Conservation (phyloP, 2,797 vertebrate genomes). For the Malacoctenus gilli region DNA sequence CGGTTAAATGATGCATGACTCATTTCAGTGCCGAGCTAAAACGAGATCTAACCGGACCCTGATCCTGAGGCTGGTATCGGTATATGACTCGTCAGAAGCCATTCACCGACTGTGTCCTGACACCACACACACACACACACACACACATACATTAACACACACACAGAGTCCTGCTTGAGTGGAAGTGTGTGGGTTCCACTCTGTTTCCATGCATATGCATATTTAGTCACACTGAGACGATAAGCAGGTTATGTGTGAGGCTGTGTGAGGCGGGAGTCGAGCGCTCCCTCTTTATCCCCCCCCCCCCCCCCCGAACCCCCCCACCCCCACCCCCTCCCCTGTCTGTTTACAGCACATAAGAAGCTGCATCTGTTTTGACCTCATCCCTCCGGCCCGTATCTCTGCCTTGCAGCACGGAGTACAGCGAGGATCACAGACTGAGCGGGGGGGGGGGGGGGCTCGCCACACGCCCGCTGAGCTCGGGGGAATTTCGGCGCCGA, state of each 20-base stretch:
- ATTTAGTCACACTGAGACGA: slow-evolving; percentile 62
- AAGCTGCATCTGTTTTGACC: slow-evolving; percentile 47
- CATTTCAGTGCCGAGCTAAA: too few species aligned
- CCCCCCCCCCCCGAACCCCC: slow-evolving; percentile 34
- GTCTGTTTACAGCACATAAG: slow-evolving; percentile 54
- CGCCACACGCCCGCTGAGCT: slow-evolving; percentile 19
- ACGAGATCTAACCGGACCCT: too few species aligned
- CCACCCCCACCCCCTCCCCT: slow-evolving; percentile 21
- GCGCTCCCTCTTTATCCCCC: slow-evolving; percentile 49
- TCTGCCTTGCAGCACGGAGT: slow-evolving; percentile 42
- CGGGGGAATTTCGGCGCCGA: slow-evolving; percentile 21
- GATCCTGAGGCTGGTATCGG: too few species aligned
- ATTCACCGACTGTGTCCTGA: slow-evolving; percentile 22
- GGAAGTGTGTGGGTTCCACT: slow-evolving; percentile 46
- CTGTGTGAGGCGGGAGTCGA: slow-evolving; percentile 47
- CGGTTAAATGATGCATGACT: too few species aligned
- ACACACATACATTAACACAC: too few species aligned
- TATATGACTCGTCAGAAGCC: slow-evolving; percentile 18
- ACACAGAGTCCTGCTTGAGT: slow-evolving; percentile 9
- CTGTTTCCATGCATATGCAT: slow-evolving; percentile 51
- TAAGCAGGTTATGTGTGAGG: slow-evolving; percentile 70
- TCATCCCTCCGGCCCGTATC: slow-evolving; percentile 55
- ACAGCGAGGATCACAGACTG: slow-evolving; percentile 30
- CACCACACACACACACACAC: slow-evolving; percentile 7
- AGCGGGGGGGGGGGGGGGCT: slow-evolving; percentile 27